Evolutionary conservation across 2,888 invertebrate species (phyloP).

Genomic region (Sepioteuthis lessoniana): DNA sequence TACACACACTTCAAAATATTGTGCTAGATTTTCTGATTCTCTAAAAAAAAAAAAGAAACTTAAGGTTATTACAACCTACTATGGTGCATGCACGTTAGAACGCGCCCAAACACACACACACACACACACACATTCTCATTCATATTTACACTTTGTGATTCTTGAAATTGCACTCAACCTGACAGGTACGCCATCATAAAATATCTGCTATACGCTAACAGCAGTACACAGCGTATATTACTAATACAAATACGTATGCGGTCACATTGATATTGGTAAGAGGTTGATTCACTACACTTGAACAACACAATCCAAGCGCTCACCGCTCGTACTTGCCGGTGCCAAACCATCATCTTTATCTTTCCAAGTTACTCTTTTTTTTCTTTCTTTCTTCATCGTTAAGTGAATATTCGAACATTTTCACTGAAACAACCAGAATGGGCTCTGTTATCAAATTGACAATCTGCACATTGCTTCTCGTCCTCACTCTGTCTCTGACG

Average conservation of each 20-base stretch:
- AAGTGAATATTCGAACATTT: not conserved
- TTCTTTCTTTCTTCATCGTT: not conserved
- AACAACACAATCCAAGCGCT: slow-evolving; percentile 33
- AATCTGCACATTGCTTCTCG: slow-evolving; percentile 1
- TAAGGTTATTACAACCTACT: not conserved
- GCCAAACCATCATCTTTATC: not conserved
- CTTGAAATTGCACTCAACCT: not conserved
- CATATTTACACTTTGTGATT: not conserved
- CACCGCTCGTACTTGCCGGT: not conserved
- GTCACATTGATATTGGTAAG: not conserved
- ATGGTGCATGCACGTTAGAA: not conserved
- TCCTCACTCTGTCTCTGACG: not conserved
- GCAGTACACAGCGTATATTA: not conserved
- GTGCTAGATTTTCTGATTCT: not conserved
- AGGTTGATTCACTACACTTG: not conserved
- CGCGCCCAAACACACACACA: not conserved
- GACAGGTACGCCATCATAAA: not conserved
- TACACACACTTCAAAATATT: not conserved
- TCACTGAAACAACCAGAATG: not conserved
- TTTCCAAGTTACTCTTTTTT: not conserved
- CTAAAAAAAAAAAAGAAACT: not conserved
- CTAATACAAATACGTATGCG: not conserved
- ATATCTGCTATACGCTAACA: not conserved
- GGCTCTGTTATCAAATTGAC: not conserved
- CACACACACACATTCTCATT: not conserved